These are phyloP conservation scores for Triops longicaudatus DNA, from an alignment of 1,140 invertebrate species.

Conservation along the genomic window DNA sequence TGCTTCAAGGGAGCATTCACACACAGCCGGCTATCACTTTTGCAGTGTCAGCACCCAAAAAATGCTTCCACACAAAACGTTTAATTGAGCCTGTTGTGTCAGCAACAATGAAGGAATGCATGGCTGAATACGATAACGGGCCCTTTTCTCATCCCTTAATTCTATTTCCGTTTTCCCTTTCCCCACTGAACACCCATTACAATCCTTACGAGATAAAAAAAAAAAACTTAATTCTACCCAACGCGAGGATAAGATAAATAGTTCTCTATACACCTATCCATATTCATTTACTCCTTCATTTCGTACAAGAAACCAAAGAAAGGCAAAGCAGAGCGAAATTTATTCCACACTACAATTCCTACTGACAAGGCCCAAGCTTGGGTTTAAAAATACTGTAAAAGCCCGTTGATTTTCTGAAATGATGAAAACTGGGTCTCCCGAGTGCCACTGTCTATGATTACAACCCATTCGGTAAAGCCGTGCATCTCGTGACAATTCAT, in stretches of 20 bases:
- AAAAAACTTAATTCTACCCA: not conserved
- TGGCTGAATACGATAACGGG: not conserved
- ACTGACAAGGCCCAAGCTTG: not conserved
- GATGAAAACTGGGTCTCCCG: not conserved
- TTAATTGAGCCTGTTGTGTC: not conserved
- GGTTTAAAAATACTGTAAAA: not conserved
- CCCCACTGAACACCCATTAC: not conserved
- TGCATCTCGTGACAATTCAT: not conserved
- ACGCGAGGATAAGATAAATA: not conserved
- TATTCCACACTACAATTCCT: not conserved
- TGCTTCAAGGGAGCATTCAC: not conserved
- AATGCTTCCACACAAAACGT: not conserved
- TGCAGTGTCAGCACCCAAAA: not conserved
- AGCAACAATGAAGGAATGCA: conserved; percentile 1
- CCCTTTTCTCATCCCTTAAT: too few relatives aligned
- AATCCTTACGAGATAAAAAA: not conserved
- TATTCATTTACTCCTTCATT: not conserved
- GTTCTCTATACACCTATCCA: not conserved
- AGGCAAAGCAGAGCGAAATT: not conserved
- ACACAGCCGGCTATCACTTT: not conserved
- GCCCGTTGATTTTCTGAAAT: too few relatives aligned
- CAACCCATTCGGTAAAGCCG: not conserved
- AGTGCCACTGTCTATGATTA: not conserved
- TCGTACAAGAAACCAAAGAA: not conserved
- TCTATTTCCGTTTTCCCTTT: not conserved